phyloP scores from a whole-genome alignment of 2,888 invertebrate genomes.

The Trichopoda pennipes region DNA sequence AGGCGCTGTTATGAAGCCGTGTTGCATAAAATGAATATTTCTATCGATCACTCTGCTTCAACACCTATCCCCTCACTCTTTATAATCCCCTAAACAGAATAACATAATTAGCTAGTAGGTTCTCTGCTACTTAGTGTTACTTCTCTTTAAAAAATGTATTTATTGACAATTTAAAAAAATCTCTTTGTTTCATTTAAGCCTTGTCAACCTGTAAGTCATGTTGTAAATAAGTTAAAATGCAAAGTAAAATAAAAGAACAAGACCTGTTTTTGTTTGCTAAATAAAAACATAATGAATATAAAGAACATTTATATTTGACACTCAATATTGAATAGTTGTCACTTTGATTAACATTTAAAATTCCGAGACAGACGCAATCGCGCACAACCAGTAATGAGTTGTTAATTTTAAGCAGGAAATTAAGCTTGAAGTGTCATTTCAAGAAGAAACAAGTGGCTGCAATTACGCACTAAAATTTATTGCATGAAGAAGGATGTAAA shows the following conservation, averaged over 20 bases:
- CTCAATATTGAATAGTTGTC: slow-evolving; percentile 42
- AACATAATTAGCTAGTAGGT: no score
- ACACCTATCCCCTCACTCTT: no score
- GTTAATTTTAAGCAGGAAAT: slow-evolving; percentile 44
- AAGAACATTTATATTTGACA: slow-evolving; percentile 47
- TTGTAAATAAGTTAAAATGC: slow-evolving; percentile 10
- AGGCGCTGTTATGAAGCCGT: no score
- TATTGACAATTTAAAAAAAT: no score
- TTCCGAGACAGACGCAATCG: slow-evolving; percentile 4
- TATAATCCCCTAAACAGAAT: no score
- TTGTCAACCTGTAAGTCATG: slow-evolving; percentile 7
- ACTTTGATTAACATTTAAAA: slow-evolving; percentile 33
- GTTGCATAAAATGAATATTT: no score
- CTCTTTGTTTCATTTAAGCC: slow-evolving; percentile 3
- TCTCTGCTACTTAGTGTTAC: no score
- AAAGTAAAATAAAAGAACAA: slow-evolving; percentile 11
- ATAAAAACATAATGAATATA: slow-evolving; percentile 38
- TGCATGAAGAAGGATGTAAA: slow-evolving; percentile 36
- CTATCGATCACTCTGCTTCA: no score
- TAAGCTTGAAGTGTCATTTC: slow-evolving; percentile 3
- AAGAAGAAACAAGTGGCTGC: slow-evolving; percentile 1
- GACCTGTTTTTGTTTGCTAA: neutral
- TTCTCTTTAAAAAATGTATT: no score
- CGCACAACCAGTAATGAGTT: slow-evolving; percentile 5
- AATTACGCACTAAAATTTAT: neutral